phyloP scores from a whole-genome alignment of 2,113 vertebrate genomes.

The Elaphurus davidianus region DNA sequence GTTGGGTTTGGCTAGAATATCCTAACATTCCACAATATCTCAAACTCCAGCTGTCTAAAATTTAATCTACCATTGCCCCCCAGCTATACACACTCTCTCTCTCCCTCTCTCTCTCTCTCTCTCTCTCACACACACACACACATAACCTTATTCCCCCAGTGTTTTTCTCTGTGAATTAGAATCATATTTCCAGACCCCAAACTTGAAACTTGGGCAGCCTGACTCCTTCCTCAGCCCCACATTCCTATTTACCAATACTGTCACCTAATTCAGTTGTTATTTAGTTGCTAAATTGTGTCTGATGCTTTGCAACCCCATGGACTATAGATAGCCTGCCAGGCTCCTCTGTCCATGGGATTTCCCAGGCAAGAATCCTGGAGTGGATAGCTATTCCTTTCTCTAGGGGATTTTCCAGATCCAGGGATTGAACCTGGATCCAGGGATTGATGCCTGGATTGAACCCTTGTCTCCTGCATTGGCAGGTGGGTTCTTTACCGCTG shows the following conservation, averaged over 20 bases:
- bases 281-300: not conserved
- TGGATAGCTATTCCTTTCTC: not conserved
- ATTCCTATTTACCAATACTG: not conserved
- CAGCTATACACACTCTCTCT: not conserved
- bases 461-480: not conserved
- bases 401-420: not conserved
- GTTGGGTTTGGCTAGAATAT: not conserved
- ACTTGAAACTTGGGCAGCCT: not conserved
- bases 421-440: not conserved
- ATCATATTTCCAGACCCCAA: not conserved
- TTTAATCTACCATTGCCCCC: not conserved
- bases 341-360: not conserved
- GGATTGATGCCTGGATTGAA: not conserved
- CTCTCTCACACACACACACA: not conserved
- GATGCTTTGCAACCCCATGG: not conserved
- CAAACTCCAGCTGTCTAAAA: not conserved
- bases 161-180: not conserved
- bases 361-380: not conserved
- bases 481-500: not conserved
- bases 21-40: not conserved
- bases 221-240: not conserved
- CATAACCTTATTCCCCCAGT: not conserved
- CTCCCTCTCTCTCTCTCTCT: not conserved
- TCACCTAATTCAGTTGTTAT: not conserved
- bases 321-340: not conserved